A percentile compares a stretch with the other conserved stretches of the same genome.
These are phyloP conservation scores for Eremophila alpestris DNA, from an alignment of 2,797 vertebrate species.

Conservation along the genomic window DNA sequence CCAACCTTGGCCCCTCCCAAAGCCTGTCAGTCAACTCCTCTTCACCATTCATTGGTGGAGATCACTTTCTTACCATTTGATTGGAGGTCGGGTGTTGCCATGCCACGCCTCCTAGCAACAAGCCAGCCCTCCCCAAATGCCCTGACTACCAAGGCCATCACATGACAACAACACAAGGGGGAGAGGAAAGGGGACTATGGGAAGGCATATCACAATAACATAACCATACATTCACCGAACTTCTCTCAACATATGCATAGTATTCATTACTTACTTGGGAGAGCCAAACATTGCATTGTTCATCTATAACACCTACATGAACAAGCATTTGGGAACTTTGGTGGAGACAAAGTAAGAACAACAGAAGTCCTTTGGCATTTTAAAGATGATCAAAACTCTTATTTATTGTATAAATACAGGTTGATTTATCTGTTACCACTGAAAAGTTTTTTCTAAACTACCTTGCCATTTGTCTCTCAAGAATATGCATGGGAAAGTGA, in stretches of 20 bases:
- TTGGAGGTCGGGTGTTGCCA: background rate
- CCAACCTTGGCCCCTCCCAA: background rate
- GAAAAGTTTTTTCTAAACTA: background rate
- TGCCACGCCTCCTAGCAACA: background rate
- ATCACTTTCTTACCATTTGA: background rate
- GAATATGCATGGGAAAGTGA: background rate
- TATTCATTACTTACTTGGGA: background rate
- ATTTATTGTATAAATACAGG: background rate
- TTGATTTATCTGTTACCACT: background rate
- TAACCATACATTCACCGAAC: background rate
- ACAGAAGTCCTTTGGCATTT: background rate
- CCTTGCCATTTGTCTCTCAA: background rate
- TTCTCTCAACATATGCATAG: background rate
- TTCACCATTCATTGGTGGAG: background rate
- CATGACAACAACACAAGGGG: background rate
- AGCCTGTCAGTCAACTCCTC: background rate
- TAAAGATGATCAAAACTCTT: background rate
- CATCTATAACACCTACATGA: background rate
- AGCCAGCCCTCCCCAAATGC: background rate
- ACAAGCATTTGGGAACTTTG: background rate
- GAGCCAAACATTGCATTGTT: background rate
- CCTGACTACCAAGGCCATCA: background rate
- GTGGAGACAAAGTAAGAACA: background rate
- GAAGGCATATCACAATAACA: background rate
- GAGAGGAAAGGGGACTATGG: background rate